Percentiles rank a stretch among this genome's conserved stretches.
These are phyloP conservation scores for Idaea straminata DNA, from an alignment of 2,888 invertebrate genomes.

Conservation along the genomic window DNA sequence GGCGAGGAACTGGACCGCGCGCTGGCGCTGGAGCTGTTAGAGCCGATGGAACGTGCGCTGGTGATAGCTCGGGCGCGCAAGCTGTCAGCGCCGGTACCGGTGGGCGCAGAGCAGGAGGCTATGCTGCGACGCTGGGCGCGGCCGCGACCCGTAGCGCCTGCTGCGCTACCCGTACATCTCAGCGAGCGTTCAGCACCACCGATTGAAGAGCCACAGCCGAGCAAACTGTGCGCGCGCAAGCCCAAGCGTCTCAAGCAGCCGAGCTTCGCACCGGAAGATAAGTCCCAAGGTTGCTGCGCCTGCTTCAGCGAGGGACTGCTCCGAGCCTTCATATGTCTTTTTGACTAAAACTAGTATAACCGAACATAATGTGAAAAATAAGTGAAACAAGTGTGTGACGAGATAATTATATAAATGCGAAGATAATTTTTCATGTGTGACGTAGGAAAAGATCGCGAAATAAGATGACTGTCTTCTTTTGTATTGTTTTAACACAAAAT, in stretches of 20 bases:
- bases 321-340: constrained; percentile 75
- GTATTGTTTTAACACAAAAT: constrained; percentile 46
- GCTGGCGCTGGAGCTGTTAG: constrained; percentile 61
- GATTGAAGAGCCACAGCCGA: constrained; percentile 55
- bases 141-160: constrained; percentile 61
- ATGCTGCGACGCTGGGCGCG: constrained; percentile 70
- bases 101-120: constrained; percentile 69
- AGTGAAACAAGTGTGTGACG: constrained; percentile 7
- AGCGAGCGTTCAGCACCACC: constrained; percentile 64
- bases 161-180: constrained; percentile 66
- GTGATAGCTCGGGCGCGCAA: constrained; percentile 67
- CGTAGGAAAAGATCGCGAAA: background rate
- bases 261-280: constrained; percentile 65
- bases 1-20: constrained; percentile 83
- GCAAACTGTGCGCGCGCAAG: constrained; percentile 59
- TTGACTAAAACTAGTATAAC: constrained; percentile 59
- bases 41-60: constrained; percentile 70
- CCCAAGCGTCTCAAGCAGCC: constrained; percentile 65
- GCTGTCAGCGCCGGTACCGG: constrained; percentile 66
- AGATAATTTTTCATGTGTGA: background rate
- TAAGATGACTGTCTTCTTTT: constrained; percentile 42
- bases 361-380: background rate
- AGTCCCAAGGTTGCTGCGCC: constrained; percentile 69
- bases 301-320: constrained; percentile 75
- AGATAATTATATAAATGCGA: constrained; percentile 4